Evolutionary conservation across 2,797 vertebrate species (phyloP).

Genomic region (Pangasius djambal): DNA sequence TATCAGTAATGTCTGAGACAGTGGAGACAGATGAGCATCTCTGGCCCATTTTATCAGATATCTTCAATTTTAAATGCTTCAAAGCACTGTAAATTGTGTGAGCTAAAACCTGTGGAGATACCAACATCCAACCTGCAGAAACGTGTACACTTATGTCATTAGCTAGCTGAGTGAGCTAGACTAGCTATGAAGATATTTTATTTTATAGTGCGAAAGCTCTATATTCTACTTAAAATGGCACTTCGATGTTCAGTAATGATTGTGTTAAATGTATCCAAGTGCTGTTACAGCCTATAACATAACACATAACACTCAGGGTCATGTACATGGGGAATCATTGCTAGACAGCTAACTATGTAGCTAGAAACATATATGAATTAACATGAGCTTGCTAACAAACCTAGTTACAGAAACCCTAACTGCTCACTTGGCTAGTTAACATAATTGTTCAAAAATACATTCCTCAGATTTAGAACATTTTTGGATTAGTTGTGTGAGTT

Average conservation of each 20-base stretch:
- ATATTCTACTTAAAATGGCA: neutral
- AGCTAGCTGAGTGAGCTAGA: neutral
- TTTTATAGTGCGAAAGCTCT: neutral
- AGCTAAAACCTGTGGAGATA: neutral
- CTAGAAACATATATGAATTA: neutral
- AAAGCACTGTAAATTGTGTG: neutral
- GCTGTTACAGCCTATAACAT: neutral
- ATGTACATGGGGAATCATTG: neutral
- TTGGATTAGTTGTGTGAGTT: neutral
- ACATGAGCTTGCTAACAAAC: neutral
- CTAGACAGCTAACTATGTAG: neutral
- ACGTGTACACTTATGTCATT: neutral
- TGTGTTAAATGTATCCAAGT: neutral
- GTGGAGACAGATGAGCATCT: neutral
- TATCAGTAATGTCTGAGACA: neutral
- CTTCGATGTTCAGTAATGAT: neutral
- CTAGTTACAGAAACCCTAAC: neutral
- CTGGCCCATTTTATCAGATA: neutral
- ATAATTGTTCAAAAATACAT: neutral
- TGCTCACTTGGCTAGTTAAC: neutral
- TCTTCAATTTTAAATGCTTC: neutral
- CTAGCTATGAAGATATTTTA: neutral
- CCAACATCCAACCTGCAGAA: neutral
- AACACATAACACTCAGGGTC: neutral
- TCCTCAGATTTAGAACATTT: neutral